Evolutionary conservation across 2,797 vertebrate species (phyloP), one percentile per base, ranked within the genome.

Genomic region (Setipinna tenuifilis): DNA sequence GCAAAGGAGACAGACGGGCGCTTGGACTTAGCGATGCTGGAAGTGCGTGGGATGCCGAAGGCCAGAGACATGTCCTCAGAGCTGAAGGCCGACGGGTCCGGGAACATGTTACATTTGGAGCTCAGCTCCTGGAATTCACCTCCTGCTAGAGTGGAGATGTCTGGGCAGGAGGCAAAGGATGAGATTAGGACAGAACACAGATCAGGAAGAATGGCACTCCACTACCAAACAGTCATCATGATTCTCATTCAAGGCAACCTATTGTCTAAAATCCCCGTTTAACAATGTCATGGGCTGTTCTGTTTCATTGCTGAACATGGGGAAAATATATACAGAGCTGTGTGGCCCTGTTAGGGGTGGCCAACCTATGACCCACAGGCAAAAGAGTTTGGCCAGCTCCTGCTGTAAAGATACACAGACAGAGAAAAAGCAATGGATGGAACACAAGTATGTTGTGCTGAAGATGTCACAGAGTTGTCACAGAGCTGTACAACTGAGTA

Each of bases 1-100:
- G 98, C 98, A n/a, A 99, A 99, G 65, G 98, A 99, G 82, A 99
- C 98, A 0, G 98, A 98, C 0, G 98, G 98, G 0, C 98, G 93
- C 92, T 99, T 99, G 90, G 97, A 94, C 90, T 98, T 97, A 83
- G 97, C 98, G 0, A 97, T 96, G 94, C 98, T 99, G 94, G 98
- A 99, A 31, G 98, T 99, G 46, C 98, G 97, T 0, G 98, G 98
- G 91, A 99, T 99, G 92, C 95, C 93, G 1, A 98, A 98, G 0
- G 96, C 93, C 2, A 96, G 96, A 0, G 96, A 94, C 82, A 96
- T 93, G 0, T 99, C 98, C 85, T 98, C 98, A 0, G 94, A 92
- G 87, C 94, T 94, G 28, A 96, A 96, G 83, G 95, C 95, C 0
- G 94, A 95, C 0, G 94, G 96, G 87, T 97, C 96, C 0, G 95